Evolutionary conservation across 2,888 invertebrate species (phyloP).

Genomic region (Hirtodrosophila duncani): DNA sequence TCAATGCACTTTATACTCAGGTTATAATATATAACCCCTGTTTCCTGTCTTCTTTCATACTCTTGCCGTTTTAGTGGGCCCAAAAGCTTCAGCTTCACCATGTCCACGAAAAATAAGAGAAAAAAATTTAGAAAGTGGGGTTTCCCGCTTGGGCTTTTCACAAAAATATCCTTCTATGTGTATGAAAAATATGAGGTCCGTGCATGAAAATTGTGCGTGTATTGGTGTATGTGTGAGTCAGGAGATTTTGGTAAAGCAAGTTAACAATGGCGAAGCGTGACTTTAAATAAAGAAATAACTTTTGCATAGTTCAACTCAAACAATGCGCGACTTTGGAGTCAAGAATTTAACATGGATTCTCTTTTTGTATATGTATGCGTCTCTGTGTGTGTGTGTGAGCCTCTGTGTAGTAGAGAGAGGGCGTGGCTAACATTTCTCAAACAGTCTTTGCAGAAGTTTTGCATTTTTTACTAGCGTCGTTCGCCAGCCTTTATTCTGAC

Average conservation of each 20-base stretch:
- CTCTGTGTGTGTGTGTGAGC: conserved; percentile 12
- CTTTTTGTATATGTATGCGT: conserved; percentile 22
- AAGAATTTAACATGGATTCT: conserved; percentile 55
- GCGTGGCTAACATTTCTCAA: conserved; percentile 40
- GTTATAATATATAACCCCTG: conserved; percentile 51
- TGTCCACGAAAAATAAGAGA: conserved; percentile 31
- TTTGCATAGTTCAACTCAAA: conserved; percentile 61
- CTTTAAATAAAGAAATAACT: conserved; percentile 70
- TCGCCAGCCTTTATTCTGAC: conserved; percentile 25
- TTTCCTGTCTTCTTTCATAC: conserved; percentile 3
- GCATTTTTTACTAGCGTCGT: conserved; percentile 23
- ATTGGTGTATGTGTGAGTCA: conserved; percentile 25
- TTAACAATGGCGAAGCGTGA: conserved; percentile 47
- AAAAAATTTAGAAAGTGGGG: conserved; percentile 38
- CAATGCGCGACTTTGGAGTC: conserved; percentile 58
- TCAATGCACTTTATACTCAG: conserved; percentile 9
- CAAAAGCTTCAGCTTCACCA: conserved; percentile 65
- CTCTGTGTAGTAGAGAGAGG: conserved; percentile 6
- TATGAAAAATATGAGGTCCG: conserved; percentile 51
- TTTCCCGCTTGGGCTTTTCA: conserved; percentile 57
- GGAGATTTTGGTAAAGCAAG: conserved; percentile 31
- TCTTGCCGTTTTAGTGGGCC: conserved; percentile 49
- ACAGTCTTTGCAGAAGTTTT: conserved; percentile 38
- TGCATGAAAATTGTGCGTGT: conserved; percentile 56
- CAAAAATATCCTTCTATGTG: too few relatives aligned